Percentiles rank a stretch among this genome's conserved stretches.
Conservation (phyloP, 1,140 invertebrate genomes). For the Dinothrombium tinctorium region DNA sequence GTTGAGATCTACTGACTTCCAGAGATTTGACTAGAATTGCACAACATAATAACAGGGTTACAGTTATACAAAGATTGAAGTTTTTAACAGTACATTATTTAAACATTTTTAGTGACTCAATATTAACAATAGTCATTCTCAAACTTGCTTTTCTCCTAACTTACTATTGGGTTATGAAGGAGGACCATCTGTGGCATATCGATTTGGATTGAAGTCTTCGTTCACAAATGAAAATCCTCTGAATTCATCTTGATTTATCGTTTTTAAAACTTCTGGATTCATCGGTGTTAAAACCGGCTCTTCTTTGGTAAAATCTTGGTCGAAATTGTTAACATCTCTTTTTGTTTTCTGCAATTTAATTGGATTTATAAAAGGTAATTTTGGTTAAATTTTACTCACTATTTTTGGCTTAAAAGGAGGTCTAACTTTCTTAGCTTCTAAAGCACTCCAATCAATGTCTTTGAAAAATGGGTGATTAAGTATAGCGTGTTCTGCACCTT, state of each 20-base stretch:
- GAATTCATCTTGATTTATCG: slow-evolving; percentile 95
- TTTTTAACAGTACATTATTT: too few species aligned
- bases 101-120: too few species aligned
- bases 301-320: slow-evolving; percentile 96
- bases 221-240: slow-evolving; percentile 91
- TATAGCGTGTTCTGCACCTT: slow-evolving; percentile 63
- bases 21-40: too few species aligned
- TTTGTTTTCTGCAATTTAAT: slow-evolving; percentile 60
- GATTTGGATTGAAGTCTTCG: slow-evolving; percentile 55
- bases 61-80: too few species aligned
- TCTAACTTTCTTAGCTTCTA: slow-evolving; percentile 68
- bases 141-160: too few species aligned
- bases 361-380: slow-evolving; percentile 1
- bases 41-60: too few species aligned
- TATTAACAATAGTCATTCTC: too few species aligned
- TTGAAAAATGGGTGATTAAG: slow-evolving; percentile 80
- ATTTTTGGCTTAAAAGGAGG: slow-evolving; percentile 96
- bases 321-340: slow-evolving; percentile 94
- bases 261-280: slow-evolving; percentile 58
- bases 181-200: slow-evolving; percentile 22
- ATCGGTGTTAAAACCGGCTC: slow-evolving; percentile 86
- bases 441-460: slow-evolving; percentile 83
- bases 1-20: too few species aligned
- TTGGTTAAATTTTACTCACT: slow-evolving; percentile 35
- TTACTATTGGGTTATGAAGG: slow-evolving; percentile 14